These are phyloP conservation scores for Papilio dardanus DNA, from an alignment of 1,140 invertebrate genomes.

Conservation along the genomic window DNA sequence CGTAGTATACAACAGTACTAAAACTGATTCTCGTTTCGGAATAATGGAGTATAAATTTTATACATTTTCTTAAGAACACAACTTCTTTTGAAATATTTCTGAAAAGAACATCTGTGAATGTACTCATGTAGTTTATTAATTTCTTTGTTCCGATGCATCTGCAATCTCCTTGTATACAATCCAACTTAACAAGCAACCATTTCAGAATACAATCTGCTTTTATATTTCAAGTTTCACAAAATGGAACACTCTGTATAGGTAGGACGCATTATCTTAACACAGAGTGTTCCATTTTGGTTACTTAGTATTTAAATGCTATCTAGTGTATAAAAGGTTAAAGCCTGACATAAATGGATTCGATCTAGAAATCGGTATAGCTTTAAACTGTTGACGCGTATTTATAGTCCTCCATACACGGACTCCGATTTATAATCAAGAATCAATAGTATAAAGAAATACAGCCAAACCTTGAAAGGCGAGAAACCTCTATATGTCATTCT, in stretches of 20 bases:
- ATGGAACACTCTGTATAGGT: too few relatives aligned
- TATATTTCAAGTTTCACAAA: neutral
- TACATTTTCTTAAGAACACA: neutral
- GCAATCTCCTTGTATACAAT: neutral
- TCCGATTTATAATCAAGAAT: too few relatives aligned
- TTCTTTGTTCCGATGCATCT: neutral
- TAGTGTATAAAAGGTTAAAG: neutral
- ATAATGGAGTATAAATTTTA: neutral
- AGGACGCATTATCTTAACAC: neutral
- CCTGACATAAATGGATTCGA: neutral
- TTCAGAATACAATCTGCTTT: neutral
- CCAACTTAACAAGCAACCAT: neutral
- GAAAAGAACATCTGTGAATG: neutral
- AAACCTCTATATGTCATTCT: too few relatives aligned
- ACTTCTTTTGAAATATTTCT: neutral
- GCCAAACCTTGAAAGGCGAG: too few relatives aligned
- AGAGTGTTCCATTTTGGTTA: neutral
- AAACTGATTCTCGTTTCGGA: too few relatives aligned
- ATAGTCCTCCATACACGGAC: neutral
- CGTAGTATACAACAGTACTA: too few relatives aligned
- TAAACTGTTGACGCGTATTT: too few relatives aligned
- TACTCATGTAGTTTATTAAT: neutral
- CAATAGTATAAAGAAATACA: too few relatives aligned
- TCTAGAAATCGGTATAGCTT: neutral
- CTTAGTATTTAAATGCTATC: conserved; percentile 2